Base-by-base conservation (phyloP, 2,888 invertebrate species). In the Acanthosoma haemorrhoidale region DNA sequence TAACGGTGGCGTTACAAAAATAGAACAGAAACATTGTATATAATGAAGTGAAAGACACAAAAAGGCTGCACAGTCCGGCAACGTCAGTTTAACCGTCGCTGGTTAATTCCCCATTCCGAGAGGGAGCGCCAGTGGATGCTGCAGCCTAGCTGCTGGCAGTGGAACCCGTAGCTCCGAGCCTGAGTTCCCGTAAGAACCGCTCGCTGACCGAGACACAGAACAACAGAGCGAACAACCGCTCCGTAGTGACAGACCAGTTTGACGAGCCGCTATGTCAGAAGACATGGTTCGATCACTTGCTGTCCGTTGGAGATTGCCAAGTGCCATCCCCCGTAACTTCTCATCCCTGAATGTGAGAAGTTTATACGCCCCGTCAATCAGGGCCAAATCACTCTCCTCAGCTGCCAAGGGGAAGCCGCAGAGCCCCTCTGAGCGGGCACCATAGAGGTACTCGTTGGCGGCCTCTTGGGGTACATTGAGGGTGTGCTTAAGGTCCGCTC, bases 341-440 rank as follows among this genome's bases (percentile, higher is more conserved):
- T 32, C 8, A 39, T 57, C 58, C n/a, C 31, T 31, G 21, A 43
- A 59, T 13, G 64, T 43, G 21, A 70, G 16, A 15, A 67, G 67
- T 16, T 67, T 67, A 31, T 57, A 67, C 3, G 67, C 67, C 6
- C 29, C 8, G 29, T 67, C 67, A 8, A 67, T 51, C 13, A 57
- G 43, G n/a, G 51, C 51, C 11, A 67, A 18, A 31, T 67, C 70
- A 16, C 70, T 70, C 38, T 70, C 70, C 43, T 70, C 70, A 32
- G 31, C 32, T 6, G 64, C 64, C 6, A 39, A 4, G 8, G 43
- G 61, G 8, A 63, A 16, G 9, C 69, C 63, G 13, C 41, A 18
- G 8, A 69, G 51, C 2, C 51, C 70, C 36, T 70, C 61, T 32
- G 9, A 25, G 18, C 61, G 15, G 4, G 64, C 18, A 21, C 64